These are phyloP conservation scores for Rhinolophus ferrumequinum DNA, from an alignment of 2,113 vertebrate species.

Conservation along the genomic window DNA sequence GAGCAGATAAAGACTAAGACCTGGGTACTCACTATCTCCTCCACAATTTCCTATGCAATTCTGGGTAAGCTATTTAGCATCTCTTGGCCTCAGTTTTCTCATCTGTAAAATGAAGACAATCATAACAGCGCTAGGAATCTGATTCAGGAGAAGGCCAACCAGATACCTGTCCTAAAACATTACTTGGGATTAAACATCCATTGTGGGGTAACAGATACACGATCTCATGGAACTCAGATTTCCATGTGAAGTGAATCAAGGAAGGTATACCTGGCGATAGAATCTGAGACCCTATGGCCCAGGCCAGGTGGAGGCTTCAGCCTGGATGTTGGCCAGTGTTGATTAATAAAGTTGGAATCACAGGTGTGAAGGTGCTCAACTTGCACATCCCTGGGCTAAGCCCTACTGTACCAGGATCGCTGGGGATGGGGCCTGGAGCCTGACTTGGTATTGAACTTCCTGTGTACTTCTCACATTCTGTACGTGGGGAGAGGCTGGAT, in stretches of 20 bases:
- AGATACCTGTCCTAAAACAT: background rate
- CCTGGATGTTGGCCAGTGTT: background rate
- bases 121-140: background rate
- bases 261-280: background rate
- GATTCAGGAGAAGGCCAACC: background rate
- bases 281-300: background rate
- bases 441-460: background rate
- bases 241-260: background rate
- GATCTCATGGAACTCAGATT: background rate
- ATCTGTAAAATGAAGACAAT: background rate
- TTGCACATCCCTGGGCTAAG: too few species aligned
- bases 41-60: background rate
- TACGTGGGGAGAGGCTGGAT: background rate
- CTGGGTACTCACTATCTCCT: background rate
- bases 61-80: background rate
- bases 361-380: background rate
- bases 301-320: background rate
- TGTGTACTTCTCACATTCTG: background rate
- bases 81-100: background rate
- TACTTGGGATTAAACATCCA: background rate
- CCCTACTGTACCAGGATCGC: accelerated
- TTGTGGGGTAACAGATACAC: background rate
- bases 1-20: background rate
- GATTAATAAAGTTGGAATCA: background rate
- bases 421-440: background rate